Evolutionary conservation across 1,140 invertebrate species (phyloP), one percentile per base, ranked within the genome.

Genomic region (Pinna nobilis): DNA sequence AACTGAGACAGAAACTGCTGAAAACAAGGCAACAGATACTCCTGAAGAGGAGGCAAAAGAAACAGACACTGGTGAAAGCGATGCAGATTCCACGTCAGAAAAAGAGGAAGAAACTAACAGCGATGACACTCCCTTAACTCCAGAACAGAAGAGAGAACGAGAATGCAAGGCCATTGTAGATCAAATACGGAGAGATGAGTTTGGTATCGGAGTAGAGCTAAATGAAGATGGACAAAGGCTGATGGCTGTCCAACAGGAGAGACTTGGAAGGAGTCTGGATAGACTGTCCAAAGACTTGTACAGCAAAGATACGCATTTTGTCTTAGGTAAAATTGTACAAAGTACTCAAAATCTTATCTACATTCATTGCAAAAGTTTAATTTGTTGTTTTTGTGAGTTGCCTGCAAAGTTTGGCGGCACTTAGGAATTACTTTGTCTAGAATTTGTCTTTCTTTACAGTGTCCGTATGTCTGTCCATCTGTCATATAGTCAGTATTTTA

Each of bases 241-340:
- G 49, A 85, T 86, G 81, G 68, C 60, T 70, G 79, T 82, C 20
- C 84, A 86, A 50, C 82, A 86, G 53, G 86, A 86, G 64, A 74
- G 85, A 41, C 74, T 86, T 1, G 86, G 86, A 0, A 79, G 86
- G 44, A 88, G 86, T 73, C 70, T 88, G 28, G 83, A 88, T 70
- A 76, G 87, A n/a, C 70, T 90, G 25, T 88, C 88, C 4, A 83
- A 82, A 49, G 89, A 90, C 61, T 74, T 90, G 23, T 90, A 90
- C 77, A 88, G 83, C 74, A 88, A 87, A 65, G 88, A 89, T 49
- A 87, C 88, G 3, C 89, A 90, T 74, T 90, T 90, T 82, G 87
- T 90, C 1, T 68, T 90, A 30, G 87, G 59, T 63, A 11, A 87
- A 72, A 64, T 87, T 1, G 70, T 79, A 5, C 76, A 80, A 9